These are phyloP conservation scores for Tyrannus savana DNA, from an alignment of 2,113 vertebrate genomes.

Conservation along the genomic window DNA sequence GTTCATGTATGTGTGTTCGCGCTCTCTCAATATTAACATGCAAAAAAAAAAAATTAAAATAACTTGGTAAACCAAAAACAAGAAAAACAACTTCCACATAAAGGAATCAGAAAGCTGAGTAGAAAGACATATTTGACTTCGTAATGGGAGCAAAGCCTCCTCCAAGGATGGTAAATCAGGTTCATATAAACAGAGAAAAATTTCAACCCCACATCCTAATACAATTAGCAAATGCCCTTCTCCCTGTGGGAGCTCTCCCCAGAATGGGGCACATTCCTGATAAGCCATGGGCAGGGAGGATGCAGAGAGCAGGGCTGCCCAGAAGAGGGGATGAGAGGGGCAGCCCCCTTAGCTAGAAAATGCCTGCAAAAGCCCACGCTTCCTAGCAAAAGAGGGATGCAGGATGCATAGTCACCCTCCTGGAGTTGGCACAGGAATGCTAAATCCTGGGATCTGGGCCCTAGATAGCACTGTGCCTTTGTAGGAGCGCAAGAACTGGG, in stretches of 20 bases:
- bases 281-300: background rate
- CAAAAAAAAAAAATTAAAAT: background rate
- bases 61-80: background rate
- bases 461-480: background rate
- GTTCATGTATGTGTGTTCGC: background rate
- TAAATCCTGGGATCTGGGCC: background rate
- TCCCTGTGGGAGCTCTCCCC: background rate
- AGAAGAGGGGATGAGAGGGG: background rate
- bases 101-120: background rate
- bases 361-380: fast-evolving
- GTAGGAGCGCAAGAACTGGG: background rate
- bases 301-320: fast-evolving
- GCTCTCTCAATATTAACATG: background rate
- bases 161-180: background rate
- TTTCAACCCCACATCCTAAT: background rate
- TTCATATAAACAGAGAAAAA: background rate
- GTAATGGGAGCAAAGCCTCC: background rate
- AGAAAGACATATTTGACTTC: background rate
- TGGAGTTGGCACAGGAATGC: background rate
- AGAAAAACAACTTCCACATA: constrained; percentile 9
- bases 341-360: background rate
- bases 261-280: background rate
- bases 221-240: background rate
- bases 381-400: fast-evolving
- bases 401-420: background rate